These are phyloP conservation scores for Chaetorhynchus papuensis DNA, from an alignment of 2,113 vertebrate species.

Conservation along the genomic window DNA sequence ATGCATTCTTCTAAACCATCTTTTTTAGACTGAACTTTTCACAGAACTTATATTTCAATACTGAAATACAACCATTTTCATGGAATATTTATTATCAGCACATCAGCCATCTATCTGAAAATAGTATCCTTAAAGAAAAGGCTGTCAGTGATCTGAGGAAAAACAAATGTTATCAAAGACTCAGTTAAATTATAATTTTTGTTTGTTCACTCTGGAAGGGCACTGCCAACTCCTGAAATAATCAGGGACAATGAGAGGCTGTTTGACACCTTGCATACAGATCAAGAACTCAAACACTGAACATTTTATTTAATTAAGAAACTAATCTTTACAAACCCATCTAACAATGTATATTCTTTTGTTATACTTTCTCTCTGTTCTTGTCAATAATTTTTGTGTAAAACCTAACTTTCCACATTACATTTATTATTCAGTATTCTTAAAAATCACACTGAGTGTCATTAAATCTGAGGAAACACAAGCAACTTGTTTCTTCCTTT, in stretches of 20 bases:
- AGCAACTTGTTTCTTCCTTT: not conserved
- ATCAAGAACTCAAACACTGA: not conserved
- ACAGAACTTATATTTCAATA: not conserved
- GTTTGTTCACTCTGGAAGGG: not conserved
- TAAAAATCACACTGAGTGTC: not conserved
- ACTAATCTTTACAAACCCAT: not conserved
- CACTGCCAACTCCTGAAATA: not conserved
- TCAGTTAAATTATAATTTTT: not conserved
- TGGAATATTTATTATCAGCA: not conserved
- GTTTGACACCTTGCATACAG: not conserved
- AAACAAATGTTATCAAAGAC: not conserved
- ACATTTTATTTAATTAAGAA: not conserved
- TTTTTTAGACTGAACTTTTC: not conserved
- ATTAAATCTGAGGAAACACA: not conserved
- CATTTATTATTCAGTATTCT: not conserved
- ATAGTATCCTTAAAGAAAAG: not conserved
- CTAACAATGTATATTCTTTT: not conserved
- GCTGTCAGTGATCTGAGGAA: not conserved
- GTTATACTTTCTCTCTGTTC: not conserved
- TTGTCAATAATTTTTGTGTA: not conserved
- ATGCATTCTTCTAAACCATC: not conserved
- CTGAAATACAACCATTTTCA: not conserved
- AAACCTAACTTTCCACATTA: not conserved
- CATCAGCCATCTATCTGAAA: not conserved
- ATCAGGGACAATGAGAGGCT: not conserved